Percentiles rank a stretch among this genome's conserved stretches.
phyloP scores from a whole-genome alignment of 2,113 vertebrate genomes.

The Syrmaticus mikado region DNA sequence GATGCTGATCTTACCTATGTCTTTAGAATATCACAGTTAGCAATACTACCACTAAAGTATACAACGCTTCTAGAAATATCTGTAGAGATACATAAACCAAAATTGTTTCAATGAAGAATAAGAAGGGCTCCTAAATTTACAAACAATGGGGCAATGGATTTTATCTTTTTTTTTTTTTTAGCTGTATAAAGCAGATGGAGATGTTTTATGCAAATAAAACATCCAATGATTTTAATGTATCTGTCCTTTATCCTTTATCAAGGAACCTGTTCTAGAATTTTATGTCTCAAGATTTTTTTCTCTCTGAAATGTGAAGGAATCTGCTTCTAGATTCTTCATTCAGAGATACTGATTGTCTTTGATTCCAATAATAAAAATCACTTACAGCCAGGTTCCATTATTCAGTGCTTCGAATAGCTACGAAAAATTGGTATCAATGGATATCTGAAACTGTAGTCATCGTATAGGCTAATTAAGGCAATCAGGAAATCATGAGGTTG shows the following conservation, averaged over 20 bases:
- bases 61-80: neutral
- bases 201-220: neutral
- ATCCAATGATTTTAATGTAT: neutral
- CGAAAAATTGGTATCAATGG: neutral
- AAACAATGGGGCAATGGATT: neutral
- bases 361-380: neutral
- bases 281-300: neutral
- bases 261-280: neutral
- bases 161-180: neutral
- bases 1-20: neutral
- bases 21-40: neutral
- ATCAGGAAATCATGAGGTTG: neutral
- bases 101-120: neutral
- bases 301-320: neutral
- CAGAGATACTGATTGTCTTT: neutral
- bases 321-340: neutral
- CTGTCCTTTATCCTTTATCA: neutral
- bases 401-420: neutral
- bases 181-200: neutral
- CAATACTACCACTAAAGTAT: neutral
- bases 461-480: neutral
- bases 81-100: neutral
- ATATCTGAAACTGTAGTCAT: neutral
- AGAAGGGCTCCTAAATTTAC: neutral
- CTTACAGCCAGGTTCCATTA: neutral